phyloP scores from a whole-genome alignment of 2,797 vertebrate genomes.

The Spondyliosoma cantharus region DNA sequence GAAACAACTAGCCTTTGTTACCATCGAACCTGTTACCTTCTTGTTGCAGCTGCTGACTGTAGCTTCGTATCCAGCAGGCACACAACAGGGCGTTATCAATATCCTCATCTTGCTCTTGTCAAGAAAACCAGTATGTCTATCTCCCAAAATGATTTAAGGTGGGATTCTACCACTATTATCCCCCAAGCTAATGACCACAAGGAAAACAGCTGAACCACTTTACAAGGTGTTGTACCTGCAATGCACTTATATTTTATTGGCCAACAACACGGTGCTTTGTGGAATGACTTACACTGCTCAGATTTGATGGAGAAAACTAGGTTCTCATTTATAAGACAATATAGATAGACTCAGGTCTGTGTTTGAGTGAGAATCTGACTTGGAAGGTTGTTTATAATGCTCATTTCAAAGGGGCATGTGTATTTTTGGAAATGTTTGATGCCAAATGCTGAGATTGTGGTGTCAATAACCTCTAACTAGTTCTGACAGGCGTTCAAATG shows the following conservation, averaged over 20 bases:
- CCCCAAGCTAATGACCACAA: background rate
- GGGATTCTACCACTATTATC: background rate
- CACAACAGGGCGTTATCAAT: background rate
- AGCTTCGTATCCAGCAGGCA: background rate
- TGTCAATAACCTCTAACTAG: background rate
- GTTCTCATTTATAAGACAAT: background rate
- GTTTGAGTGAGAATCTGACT: background rate
- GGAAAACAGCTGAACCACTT: background rate
- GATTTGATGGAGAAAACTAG: background rate
- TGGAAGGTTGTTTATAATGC: background rate
- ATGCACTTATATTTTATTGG: background rate
- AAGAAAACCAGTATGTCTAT: background rate
- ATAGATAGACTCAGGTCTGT: too few species aligned
- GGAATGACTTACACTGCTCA: background rate
- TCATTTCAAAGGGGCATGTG: background rate
- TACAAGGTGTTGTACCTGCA: background rate
- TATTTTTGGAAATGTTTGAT: background rate
- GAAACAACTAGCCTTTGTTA: background rate
- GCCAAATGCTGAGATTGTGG: background rate
- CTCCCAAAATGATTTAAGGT: background rate
- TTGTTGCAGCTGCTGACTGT: background rate
- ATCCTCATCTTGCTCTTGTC: background rate
- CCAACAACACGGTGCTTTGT: background rate
- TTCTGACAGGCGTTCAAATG: background rate
- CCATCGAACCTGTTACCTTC: too few species aligned